A percentile compares a stretch with the other conserved stretches of the same genome.
These are phyloP conservation scores for Bicyclus anynana DNA, from an alignment of 1,140 invertebrate species.

Conservation along the genomic window DNA sequence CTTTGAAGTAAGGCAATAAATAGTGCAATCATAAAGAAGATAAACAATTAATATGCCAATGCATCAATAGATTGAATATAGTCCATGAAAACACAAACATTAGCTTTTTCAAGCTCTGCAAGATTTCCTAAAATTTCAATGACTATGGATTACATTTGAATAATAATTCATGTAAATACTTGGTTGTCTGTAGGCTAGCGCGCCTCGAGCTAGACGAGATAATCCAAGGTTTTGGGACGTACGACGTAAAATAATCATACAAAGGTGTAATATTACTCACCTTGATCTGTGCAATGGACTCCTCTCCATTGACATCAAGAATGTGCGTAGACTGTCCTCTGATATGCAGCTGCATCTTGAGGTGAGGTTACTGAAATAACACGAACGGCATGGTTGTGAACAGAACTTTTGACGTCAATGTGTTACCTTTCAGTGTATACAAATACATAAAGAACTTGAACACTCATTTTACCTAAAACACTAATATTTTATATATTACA, in stretches of 20 bases:
- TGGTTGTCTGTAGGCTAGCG: too few relatives aligned
- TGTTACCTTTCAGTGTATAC: background rate
- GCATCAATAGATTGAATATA: too few relatives aligned
- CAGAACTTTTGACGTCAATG: background rate
- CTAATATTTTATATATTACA: background rate
- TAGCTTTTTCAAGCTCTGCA: too few relatives aligned
- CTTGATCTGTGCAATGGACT: slow-evolving; percentile 73
- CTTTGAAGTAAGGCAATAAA: too few relatives aligned
- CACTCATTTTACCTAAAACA: background rate
- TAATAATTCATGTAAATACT: too few relatives aligned
- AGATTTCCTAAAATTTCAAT: too few relatives aligned
- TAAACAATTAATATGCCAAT: too few relatives aligned
- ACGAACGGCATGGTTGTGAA: slow-evolving; percentile 24
- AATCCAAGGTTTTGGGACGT: background rate
- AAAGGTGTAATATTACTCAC: slow-evolving; percentile 44
- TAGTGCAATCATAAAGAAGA: too few relatives aligned
- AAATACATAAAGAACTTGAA: background rate
- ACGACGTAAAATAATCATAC: too few relatives aligned
- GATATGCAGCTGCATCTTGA: slow-evolving; percentile 76
- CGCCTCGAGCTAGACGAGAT: too few relatives aligned
- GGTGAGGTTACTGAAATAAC: slow-evolving; percentile 55
- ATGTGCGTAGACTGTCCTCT: slow-evolving; percentile 74
- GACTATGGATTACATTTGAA: too few relatives aligned
- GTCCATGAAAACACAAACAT: too few relatives aligned
- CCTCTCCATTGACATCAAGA: slow-evolving; percentile 68